Percentiles rank a stretch among this genome's conserved stretches.
phyloP scores from a whole-genome alignment of 2,888 invertebrate genomes.

The Drosophila pseudotakahashii region DNA sequence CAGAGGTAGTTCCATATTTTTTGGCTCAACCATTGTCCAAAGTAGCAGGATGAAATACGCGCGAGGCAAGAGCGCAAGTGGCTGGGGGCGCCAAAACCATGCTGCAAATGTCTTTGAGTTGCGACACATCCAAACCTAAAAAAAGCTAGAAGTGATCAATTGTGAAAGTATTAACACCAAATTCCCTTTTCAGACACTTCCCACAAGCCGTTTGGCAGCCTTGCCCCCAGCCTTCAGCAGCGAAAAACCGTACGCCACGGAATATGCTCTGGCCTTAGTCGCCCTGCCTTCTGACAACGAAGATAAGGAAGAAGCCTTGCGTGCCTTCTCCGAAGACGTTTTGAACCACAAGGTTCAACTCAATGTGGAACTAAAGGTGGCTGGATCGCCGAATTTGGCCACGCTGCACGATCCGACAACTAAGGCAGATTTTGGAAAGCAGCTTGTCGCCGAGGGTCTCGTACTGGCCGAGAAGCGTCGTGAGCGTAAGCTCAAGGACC shows the following conservation, averaged over 20 bases:
- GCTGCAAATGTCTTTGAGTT: slow-evolving; percentile 46
- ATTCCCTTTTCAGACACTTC: slow-evolving; percentile 85
- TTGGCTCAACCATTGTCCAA: slow-evolving; percentile 55
- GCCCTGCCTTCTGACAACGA: slow-evolving; percentile 95
- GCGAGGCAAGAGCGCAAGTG: slow-evolving; percentile 47
- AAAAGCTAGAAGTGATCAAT: no score
- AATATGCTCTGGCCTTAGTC: slow-evolving; percentile 93
- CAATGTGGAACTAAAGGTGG: slow-evolving; percentile 91
- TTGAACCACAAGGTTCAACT: slow-evolving; percentile 91
- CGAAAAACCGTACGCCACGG: slow-evolving; percentile 93
- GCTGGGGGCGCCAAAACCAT: slow-evolving; percentile 68
- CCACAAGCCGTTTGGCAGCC: slow-evolving; percentile 90
- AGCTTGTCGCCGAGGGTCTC: slow-evolving; percentile 93
- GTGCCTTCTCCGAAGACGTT: slow-evolving; percentile 87
- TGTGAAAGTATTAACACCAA: not conserved
- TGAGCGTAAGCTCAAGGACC: slow-evolving; percentile 91
- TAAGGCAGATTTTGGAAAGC: slow-evolving; percentile 87
- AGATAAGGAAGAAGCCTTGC: slow-evolving; percentile 90
- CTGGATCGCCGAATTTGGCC: slow-evolving; percentile 80
- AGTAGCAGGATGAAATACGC: slow-evolving; percentile 28
- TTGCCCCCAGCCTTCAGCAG: slow-evolving; percentile 91
- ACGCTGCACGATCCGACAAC: slow-evolving; percentile 83
- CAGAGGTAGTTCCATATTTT: slow-evolving; percentile 74
- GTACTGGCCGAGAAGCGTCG: slow-evolving; percentile 92
- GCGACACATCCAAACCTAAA: slow-evolving; percentile 57